These are phyloP conservation scores for Stichopus chloronotus DNA, from an alignment of 35 echinoderm and acorn worm genomes.

Conservation along the genomic window DNA sequence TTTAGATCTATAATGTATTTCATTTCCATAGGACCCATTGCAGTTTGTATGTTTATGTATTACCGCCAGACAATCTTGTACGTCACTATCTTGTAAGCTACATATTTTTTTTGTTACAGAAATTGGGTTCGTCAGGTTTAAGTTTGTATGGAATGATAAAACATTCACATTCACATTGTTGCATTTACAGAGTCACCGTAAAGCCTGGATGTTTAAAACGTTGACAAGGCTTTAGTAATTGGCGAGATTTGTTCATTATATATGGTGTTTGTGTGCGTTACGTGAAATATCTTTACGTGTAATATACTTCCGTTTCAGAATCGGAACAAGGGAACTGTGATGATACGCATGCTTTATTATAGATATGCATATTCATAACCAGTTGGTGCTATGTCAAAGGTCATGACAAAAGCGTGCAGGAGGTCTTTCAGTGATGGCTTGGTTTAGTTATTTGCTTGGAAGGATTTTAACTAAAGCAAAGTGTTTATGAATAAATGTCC, in stretches of 20 bases:
- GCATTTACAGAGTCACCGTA: too few relatives aligned
- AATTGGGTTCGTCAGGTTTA: too few relatives aligned
- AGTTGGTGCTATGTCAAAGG: conserved; percentile 3
- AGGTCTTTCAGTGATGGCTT: neutral
- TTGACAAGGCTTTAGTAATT: neutral
- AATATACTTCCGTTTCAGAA: neutral
- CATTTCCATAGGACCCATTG: too few relatives aligned
- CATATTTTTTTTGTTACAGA: too few relatives aligned
- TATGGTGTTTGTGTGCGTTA: neutral
- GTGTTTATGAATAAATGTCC: neutral
- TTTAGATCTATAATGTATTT: too few relatives aligned
- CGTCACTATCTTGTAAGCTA: too few relatives aligned
- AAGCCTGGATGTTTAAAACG: too few relatives aligned
- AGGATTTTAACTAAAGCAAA: neutral
- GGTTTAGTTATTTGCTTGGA: neutral
- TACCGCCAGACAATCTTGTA: too few relatives aligned
- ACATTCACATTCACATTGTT: too few relatives aligned
- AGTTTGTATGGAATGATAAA: too few relatives aligned
- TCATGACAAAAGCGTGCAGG: neutral
- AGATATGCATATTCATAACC: neutral
- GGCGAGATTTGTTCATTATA: neutral
- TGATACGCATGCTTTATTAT: neutral
- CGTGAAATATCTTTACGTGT: neutral
- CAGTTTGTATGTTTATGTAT: too few relatives aligned
- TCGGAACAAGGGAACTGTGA: neutral